These are phyloP conservation scores for Dermochelys coriacea DNA, from an alignment of 2,797 vertebrate species.

Conservation along the genomic window DNA sequence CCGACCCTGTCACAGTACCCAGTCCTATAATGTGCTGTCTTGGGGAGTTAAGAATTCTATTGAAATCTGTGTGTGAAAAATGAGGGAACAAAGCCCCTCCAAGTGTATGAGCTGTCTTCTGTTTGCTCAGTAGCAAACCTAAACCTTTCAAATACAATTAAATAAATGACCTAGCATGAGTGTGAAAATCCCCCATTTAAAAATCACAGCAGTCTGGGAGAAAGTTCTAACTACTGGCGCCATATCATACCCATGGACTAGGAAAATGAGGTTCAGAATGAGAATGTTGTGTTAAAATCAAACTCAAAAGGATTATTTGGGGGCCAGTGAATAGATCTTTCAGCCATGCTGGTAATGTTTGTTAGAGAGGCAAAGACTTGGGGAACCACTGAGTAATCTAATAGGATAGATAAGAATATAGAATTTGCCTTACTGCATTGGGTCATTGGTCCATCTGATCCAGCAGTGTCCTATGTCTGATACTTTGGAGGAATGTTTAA, in stretches of 20 bases:
- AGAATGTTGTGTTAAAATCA: neutral
- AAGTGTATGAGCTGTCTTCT: constrained; percentile 45
- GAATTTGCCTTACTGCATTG: neutral
- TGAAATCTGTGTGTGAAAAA: neutral
- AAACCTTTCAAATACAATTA: constrained; percentile 13
- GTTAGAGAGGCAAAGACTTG: neutral
- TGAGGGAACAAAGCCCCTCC: constrained; percentile 41
- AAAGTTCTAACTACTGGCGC: neutral
- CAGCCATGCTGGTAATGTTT: neutral
- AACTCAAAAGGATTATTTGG: neutral
- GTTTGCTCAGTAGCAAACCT: neutral
- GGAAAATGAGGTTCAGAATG: neutral
- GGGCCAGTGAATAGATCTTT: neutral
- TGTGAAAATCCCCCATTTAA: neutral
- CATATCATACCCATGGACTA: neutral
- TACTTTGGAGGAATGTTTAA: neutral
- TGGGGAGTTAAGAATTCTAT: constrained; percentile 12
- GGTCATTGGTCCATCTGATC: neutral
- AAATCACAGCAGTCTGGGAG: neutral
- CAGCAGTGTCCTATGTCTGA: neutral
- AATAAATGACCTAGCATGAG: neutral
- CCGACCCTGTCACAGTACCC: neutral
- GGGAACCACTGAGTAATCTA: neutral
- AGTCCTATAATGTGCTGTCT: neutral
- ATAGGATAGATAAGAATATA: neutral